phyloP scores from a whole-genome alignment of 2,113 vertebrate species.

The Cairina moschata region DNA sequence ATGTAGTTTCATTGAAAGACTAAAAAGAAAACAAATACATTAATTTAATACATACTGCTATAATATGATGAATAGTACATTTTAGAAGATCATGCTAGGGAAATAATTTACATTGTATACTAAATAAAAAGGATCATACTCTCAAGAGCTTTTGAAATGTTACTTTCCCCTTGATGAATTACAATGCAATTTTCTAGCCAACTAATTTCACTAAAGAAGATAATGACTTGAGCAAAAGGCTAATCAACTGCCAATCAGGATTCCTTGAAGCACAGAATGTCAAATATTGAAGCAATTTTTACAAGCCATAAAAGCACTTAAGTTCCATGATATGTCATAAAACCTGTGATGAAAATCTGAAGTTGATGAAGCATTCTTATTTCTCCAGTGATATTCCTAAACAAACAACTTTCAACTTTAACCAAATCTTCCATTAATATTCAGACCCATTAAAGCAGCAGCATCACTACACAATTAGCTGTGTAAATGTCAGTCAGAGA shows the following conservation, averaged over 20 bases:
- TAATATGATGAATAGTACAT: constrained; percentile 42
- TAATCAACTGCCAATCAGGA: constrained; percentile 98
- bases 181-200: constrained; percentile 90
- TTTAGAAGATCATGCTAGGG: constrained; percentile 57
- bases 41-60: constrained; percentile 59
- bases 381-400: constrained; percentile 74
- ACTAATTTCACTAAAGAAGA: constrained; percentile 93
- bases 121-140: constrained; percentile 72
- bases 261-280: constrained; percentile 86
- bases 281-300: constrained; percentile 85
- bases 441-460: constrained; percentile 73
- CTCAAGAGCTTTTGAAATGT: constrained; percentile 72
- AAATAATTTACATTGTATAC: constrained; percentile 69
- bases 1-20: constrained; percentile 25
- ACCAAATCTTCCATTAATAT: constrained; percentile 77
- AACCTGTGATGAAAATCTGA: constrained; percentile 72
- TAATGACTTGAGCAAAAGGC: constrained; percentile 92
- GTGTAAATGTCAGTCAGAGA: constrained; percentile 75
- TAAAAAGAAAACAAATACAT: constrained; percentile 43
- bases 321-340: constrained; percentile 72
- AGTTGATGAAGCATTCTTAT: constrained; percentile 75
- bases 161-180: constrained; percentile 83
- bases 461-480: constrained; percentile 79
- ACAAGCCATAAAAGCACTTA: constrained; percentile 78
- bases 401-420: constrained; percentile 73